phyloP scores from a whole-genome alignment of 2,113 vertebrate species.

The Paedocypris sp. region DNA sequence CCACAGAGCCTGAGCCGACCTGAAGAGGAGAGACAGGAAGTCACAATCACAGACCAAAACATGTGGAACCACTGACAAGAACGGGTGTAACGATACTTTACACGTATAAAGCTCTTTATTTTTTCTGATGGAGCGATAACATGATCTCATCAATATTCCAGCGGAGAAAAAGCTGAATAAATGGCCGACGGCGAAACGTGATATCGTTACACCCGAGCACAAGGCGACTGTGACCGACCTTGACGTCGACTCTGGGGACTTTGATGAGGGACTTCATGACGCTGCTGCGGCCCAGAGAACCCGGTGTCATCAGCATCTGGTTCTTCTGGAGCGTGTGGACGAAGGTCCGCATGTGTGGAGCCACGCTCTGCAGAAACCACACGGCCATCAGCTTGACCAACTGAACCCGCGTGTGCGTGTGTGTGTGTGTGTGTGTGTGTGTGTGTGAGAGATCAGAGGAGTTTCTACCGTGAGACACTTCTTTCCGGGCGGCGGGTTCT shows the following conservation, averaged over 20 bases:
- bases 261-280: constrained; percentile 85
- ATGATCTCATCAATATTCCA: too few species aligned
- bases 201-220: background rate
- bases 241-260: constrained; percentile 62
- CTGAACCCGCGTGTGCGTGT: too few species aligned
- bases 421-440: too few species aligned
- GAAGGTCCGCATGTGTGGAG: constrained; percentile 74
- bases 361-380: constrained; percentile 57
- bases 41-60: constrained; percentile 15
- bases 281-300: constrained; percentile 53
- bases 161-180: too few species aligned
- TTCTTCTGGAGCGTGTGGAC: constrained; percentile 90
- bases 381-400: background rate
- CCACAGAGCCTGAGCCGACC: constrained; percentile 48
- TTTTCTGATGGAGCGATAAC: too few species aligned
- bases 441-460: too few species aligned
- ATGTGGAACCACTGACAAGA: background rate
- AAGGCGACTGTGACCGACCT: constrained; percentile 55
- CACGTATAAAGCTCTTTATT: too few species aligned
- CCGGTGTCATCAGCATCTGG: constrained; percentile 80
- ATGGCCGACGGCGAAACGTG: too few species aligned
- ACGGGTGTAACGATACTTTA: too few species aligned
- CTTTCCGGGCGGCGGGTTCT: constrained; percentile 64
- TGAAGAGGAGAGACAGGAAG: constrained; percentile 38
- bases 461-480: constrained; percentile 76